Evolutionary conservation across 2,113 vertebrate genomes (phyloP).

Genomic region (Phylloscopus trochiloides): DNA sequence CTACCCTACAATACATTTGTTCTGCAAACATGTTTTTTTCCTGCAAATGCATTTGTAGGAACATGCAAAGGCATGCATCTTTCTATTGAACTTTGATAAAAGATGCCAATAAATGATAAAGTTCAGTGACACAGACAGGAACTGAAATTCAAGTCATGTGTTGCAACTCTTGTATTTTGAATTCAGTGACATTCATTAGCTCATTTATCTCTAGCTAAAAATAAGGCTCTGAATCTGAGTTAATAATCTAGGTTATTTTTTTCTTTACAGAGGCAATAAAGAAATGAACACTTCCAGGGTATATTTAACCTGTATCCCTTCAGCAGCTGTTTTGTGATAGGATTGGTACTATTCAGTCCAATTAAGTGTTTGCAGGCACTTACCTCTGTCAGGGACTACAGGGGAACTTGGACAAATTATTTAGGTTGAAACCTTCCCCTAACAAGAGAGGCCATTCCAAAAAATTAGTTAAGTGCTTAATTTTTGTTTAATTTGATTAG

Average conservation of each 20-base stretch:
- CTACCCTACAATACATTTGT: background rate
- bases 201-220: background rate
- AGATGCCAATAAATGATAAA: background rate
- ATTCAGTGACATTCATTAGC: background rate
- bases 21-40: background rate
- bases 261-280: background rate
- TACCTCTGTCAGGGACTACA: background rate
- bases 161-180: background rate
- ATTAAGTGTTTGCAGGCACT: background rate
- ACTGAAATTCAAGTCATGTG: background rate
- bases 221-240: background rate
- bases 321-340: background rate
- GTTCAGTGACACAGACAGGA: background rate
- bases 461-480: background rate
- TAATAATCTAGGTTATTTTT: background rate
- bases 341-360: background rate
- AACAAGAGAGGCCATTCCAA: background rate
- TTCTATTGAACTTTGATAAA: slow-evolving; percentile 12
- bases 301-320: background rate
- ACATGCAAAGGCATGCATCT: background rate
- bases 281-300: background rate
- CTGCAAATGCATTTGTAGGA: background rate
- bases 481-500: background rate
- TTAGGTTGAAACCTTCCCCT: background rate
- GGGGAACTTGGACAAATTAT: background rate